phyloP scores from a whole-genome alignment of 2,888 invertebrate species.

The Rugalucina vietnamica region DNA sequence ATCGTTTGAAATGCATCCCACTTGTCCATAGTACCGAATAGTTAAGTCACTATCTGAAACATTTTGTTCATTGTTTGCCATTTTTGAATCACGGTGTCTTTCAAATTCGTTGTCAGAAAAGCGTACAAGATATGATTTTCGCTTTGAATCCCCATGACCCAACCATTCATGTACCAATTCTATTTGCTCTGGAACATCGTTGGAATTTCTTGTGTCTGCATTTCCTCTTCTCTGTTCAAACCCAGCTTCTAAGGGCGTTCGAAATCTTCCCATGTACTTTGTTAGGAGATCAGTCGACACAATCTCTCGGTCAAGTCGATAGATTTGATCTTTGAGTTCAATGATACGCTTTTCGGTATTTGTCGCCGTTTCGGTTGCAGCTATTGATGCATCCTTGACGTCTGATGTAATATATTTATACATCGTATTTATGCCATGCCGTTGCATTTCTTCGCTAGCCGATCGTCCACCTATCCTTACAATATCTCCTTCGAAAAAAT shows the following conservation, averaged over 20 bases:
- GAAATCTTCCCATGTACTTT: background rate
- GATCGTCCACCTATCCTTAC: slow-evolving; percentile 79
- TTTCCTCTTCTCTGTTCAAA: no score
- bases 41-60: no score
- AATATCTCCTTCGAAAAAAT: slow-evolving; percentile 68
- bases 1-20: no score
- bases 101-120: no score
- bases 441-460: slow-evolving; percentile 44
- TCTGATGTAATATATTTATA: background rate
- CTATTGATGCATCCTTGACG: background rate
- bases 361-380: background rate
- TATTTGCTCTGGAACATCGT: no score
- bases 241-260: background rate
- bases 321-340: background rate
- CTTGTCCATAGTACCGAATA: no score
- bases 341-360: background rate
- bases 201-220: no score
- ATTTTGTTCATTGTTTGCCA: no score
- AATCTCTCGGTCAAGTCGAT: background rate
- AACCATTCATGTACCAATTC: no score
- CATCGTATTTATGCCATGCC: background rate
- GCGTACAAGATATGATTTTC: no score
- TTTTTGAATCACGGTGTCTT: no score
- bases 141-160: no score
- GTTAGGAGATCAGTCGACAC: background rate